These are phyloP conservation scores for Minunthozetes semirufus DNA, from an alignment of 2,888 invertebrate species.

Conservation along the genomic window DNA sequence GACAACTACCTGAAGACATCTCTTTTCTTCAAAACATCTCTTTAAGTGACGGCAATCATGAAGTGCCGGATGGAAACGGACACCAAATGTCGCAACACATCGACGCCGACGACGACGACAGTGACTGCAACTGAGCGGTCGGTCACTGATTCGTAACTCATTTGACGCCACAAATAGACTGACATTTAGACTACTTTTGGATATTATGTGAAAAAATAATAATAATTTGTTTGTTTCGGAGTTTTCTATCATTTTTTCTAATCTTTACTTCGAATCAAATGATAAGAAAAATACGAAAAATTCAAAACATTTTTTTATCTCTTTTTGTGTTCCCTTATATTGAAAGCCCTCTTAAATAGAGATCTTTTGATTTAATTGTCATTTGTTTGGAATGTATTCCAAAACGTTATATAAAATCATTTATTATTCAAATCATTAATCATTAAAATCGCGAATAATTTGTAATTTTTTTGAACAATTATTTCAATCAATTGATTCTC, in stretches of 20 bases:
- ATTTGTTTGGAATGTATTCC: neutral
- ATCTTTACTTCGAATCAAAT: neutral
- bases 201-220: neutral
- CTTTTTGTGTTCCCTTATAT: neutral
- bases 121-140: neutral
- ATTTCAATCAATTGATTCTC: neutral
- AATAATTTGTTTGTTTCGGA: no score
- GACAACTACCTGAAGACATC: slow-evolving; percentile 46
- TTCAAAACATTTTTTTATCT: neutral
- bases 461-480: neutral
- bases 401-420: neutral
- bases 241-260: no score
- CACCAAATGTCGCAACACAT: neutral
- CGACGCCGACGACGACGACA: slow-evolving; percentile 24
- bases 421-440: neutral
- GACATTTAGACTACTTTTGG: neutral
- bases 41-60: neutral
- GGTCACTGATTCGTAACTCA: neutral
- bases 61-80: neutral
- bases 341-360: no score
- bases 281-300: neutral
- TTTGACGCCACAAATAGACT: no score
- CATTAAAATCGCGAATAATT: neutral
- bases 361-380: slow-evolving; percentile 46
- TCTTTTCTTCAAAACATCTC: neutral